Base-by-base conservation (phyloP, 2,888 invertebrate species). In the Caenorhabditis sp. region DNA sequence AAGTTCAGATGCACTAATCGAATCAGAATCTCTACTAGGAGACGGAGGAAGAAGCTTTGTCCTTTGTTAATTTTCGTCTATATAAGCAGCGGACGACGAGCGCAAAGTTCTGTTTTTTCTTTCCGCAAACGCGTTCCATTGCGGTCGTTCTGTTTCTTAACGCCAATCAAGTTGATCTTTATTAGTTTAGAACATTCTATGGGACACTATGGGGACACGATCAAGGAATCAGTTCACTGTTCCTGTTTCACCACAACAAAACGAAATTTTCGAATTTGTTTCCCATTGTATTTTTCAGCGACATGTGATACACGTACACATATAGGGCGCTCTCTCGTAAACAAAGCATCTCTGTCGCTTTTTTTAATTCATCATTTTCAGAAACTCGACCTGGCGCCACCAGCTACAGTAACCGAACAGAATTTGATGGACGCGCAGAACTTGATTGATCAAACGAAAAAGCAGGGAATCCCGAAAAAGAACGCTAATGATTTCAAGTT, bases 401-500 rank as follows among this genome's bases (percentile, higher is more conserved):
- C 31, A 26, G 10, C 56, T 14, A 58, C 19, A 16, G 49, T 49
- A 8, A 10, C 54, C 24, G 38, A 68, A n/a, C 6, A 41, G 16
- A 68, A 24, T 22, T 22, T 24, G 12, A 6, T 24, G 19, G n/a
- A 38, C 1, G 70, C 76, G 14, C 51, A 73, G 10, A 38, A 68
- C 0, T 41, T 83, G 0, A 79, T 83, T 8, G 54, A 22, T 10
- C 22, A 75, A 51, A 70, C 77, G n/a, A 63, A 69, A 2, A 26
- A 6, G 2, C 12, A 22, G 22, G 79, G 79, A 64, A 79, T 79
- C 14, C 83, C 83, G 0, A 14, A 16, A n/a, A 26, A 56, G 12
- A 79, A 14, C 10, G 16, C 69, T 5, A 59, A 35, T 1, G 79
- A 83, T 59, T 83, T 83, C 19, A 31, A 24, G 1, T 80, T 84